Conservation (phyloP, 1,140 invertebrate species). For the Drosophila ambigua region DNA sequence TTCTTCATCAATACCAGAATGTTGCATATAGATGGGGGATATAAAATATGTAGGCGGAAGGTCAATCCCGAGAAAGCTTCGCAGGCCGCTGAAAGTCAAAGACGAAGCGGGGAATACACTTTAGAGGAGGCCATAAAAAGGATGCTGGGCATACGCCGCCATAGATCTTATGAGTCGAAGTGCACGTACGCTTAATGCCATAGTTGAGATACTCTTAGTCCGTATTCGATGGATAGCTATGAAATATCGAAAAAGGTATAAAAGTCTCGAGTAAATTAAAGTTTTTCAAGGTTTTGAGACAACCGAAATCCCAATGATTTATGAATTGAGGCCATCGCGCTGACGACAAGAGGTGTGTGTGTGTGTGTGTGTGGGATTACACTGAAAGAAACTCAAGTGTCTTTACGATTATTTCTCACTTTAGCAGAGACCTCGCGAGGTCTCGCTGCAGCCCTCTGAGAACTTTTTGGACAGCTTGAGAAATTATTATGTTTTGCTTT, state of each 20-base stretch:
- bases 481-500: slow-evolving; percentile 82
- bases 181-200: background rate
- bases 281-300: slow-evolving; percentile 12
- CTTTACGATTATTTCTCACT: slow-evolving; percentile 70
- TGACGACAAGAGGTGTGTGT: too few species aligned
- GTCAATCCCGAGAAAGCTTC: slow-evolving; percentile 17
- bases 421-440: slow-evolving; percentile 21
- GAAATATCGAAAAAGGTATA: slow-evolving; percentile 5
- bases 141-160: too few species aligned
- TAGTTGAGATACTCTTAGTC: background rate
- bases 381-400: slow-evolving; percentile 12
- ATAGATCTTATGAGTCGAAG: too few species aligned
- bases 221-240: background rate
- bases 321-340: slow-evolving; percentile 28
- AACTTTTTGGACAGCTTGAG: slow-evolving; percentile 62
- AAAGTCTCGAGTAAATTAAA: slow-evolving; percentile 37
- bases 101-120: slow-evolving; percentile 9
- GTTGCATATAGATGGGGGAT: slow-evolving; percentile 38
- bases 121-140: background rate
- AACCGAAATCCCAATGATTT: slow-evolving; percentile 60
- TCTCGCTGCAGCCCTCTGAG: slow-evolving; percentile 5
- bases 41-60: slow-evolving; percentile 29
- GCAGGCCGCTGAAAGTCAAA: background rate
- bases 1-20: slow-evolving; percentile 61
- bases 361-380: too few species aligned